Conservation (phyloP, 2,888 invertebrate species). For the Amiota minor region DNA sequence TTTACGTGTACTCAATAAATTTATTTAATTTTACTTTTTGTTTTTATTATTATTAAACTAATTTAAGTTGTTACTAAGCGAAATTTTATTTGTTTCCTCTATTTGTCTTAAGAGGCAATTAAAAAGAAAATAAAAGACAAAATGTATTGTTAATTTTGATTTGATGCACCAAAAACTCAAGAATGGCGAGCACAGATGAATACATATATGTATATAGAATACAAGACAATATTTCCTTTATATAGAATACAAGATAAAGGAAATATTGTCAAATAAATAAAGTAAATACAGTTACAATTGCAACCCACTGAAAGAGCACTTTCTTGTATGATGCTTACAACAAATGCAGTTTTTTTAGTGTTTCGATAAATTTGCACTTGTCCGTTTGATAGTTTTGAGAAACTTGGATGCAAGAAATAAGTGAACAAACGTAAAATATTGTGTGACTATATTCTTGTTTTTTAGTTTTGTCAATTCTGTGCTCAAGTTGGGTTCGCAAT, state of each 20-base stretch:
- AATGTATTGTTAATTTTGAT: slow-evolving; percentile 48
- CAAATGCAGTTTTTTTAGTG: too few relatives aligned
- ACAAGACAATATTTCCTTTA: not conserved
- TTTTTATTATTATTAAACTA: slow-evolving; percentile 13
- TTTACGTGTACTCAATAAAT: slow-evolving; percentile 25
- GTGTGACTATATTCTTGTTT: slow-evolving; percentile 37
- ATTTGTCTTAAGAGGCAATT: slow-evolving; percentile 41
- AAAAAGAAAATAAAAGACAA: slow-evolving; percentile 52
- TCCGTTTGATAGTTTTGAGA: too few relatives aligned
- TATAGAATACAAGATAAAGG: slow-evolving; percentile 3
- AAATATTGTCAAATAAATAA: not conserved
- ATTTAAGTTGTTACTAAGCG: slow-evolving; percentile 14
- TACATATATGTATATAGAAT: slow-evolving; percentile 14
- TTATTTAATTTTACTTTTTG: slow-evolving; percentile 23
- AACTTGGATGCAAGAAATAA: too few relatives aligned
- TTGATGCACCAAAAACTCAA: slow-evolving; percentile 58
- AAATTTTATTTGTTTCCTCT: slow-evolving; percentile 45
- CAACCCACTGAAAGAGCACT: too few relatives aligned
- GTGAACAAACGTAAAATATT: not conserved
- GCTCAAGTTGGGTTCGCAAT: slow-evolving; percentile 47
- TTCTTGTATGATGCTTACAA: too few relatives aligned
- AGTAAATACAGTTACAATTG: too few relatives aligned
- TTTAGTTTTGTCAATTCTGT: slow-evolving; percentile 50
- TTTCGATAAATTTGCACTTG: too few relatives aligned
- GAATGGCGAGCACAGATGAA: slow-evolving; percentile 41